Evolutionary conservation across 2,113 vertebrate species (phyloP).

Genomic region (Mohoua ochrocephala): DNA sequence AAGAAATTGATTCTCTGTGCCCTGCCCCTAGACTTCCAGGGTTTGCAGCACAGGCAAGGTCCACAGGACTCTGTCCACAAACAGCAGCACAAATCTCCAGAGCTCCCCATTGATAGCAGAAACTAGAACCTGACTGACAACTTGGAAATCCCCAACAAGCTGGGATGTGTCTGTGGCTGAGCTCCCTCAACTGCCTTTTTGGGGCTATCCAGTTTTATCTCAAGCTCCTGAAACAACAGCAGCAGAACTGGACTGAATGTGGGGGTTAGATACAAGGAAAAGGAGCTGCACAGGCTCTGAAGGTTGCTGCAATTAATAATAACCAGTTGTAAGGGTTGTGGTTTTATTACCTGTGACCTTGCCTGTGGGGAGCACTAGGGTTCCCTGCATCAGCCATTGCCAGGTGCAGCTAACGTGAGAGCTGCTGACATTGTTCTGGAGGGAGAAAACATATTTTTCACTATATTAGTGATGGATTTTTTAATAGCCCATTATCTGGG

Average conservation of each 20-base stretch:
- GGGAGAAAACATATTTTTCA: neutral
- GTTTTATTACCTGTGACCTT: neutral
- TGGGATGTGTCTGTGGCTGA: neutral
- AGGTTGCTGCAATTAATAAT: neutral
- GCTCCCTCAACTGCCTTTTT: neutral
- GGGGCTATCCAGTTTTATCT: neutral
- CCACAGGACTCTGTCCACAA: neutral
- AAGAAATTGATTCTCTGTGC: neutral
- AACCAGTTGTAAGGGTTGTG: neutral
- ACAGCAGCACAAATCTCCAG: neutral
- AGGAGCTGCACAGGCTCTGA: neutral
- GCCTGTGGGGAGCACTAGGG: neutral
- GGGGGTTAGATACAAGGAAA: neutral
- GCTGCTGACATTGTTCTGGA: neutral
- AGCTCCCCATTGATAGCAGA: neutral
- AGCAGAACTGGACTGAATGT: neutral
- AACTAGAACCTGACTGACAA: accelerated
- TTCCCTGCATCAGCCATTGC: neutral
- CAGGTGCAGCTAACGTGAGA: neutral
- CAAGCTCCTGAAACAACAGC: neutral
- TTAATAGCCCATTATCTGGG: neutral
- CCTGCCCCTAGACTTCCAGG: neutral
- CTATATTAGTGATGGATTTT: neutral
- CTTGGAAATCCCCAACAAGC: neutral
- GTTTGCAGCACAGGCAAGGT: neutral